A percentile compares a stretch with the other conserved stretches of the same genome.
These are phyloP conservation scores for Drosophila cognata DNA, from an alignment of 2,888 invertebrate genomes.

Conservation along the genomic window DNA sequence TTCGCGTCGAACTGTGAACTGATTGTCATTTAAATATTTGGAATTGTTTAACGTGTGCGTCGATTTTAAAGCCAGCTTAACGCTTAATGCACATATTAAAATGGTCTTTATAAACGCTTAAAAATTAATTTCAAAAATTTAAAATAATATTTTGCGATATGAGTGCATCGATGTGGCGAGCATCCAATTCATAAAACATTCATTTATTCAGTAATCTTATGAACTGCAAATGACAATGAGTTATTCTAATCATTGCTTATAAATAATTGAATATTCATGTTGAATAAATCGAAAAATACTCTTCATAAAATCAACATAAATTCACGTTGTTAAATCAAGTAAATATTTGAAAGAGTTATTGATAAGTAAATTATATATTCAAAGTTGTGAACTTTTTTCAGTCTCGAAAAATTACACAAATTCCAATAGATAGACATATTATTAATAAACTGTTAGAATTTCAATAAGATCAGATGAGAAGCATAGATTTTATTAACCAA, in stretches of 20 bases:
- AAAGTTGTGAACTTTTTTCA: background rate
- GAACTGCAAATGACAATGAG: background rate
- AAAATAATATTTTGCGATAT: constrained; percentile 16
- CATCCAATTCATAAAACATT: background rate
- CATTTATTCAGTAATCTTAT: constrained; percentile 10
- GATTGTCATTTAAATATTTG: constrained; percentile 38
- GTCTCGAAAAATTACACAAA: too few relatives aligned
- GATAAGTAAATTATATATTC: background rate
- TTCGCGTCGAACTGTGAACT: constrained; percentile 2
- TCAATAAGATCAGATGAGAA: background rate
- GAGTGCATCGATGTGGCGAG: background rate
- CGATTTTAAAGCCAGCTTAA: constrained; percentile 37
- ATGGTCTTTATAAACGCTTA: constrained; percentile 45
- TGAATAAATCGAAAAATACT: background rate
- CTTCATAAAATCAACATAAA: background rate
- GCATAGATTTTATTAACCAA: background rate
- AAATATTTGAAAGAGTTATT: background rate
- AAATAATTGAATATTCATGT: background rate
- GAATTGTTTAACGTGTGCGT: constrained; percentile 17
- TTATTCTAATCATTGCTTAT: background rate
- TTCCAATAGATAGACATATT: background rate
- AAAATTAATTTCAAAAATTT: constrained; percentile 32
- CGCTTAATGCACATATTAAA: constrained; percentile 51
- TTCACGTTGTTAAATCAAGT: background rate
- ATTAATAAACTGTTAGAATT: background rate